phyloP scores from a whole-genome alignment of 2,888 invertebrate genomes.

The Heteropelma amictum region DNA sequence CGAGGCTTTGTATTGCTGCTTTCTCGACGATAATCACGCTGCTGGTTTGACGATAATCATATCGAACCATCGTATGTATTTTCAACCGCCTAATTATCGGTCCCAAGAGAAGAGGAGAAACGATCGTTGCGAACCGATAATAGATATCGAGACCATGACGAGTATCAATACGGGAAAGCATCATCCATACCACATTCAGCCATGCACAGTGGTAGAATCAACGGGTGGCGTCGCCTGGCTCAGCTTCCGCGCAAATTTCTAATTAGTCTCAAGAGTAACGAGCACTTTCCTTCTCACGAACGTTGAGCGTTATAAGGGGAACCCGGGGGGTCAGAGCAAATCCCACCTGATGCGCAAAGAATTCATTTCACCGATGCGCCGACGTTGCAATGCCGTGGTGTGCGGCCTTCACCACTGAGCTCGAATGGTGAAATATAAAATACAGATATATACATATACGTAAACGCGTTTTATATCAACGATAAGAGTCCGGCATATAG shows the following conservation, averaged over 20 bases:
- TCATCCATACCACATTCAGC: conserved; percentile 3
- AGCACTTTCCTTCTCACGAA: conserved; percentile 19
- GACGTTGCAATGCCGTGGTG: neutral
- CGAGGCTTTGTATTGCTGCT: too few species aligned
- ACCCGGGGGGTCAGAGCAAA: neutral
- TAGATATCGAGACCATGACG: too few species aligned
- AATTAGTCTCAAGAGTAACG: conserved; percentile 51
- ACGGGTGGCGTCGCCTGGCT: neutral
- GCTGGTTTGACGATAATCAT: too few species aligned
- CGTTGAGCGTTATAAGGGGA: neutral
- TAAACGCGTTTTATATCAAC: too few species aligned
- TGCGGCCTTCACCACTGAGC: conserved; percentile 1
- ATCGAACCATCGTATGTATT: too few species aligned
- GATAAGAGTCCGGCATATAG: too few species aligned
- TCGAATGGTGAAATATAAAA: conserved; percentile 1
- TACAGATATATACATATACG: neutral
- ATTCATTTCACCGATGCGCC: neutral
- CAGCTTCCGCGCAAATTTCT: conserved; percentile 47
- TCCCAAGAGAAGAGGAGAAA: too few species aligned
- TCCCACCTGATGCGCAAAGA: conserved; percentile 11
- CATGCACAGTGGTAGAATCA: too few species aligned
- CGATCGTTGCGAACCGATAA: too few species aligned
- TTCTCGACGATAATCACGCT: too few species aligned
- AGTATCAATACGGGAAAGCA: too few species aligned
- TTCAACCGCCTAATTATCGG: too few species aligned